Percentiles rank a stretch among this genome's conserved stretches.
phyloP scores from a whole-genome alignment of 2,113 vertebrate genomes.

The Pachypanchax playfairii region DNA sequence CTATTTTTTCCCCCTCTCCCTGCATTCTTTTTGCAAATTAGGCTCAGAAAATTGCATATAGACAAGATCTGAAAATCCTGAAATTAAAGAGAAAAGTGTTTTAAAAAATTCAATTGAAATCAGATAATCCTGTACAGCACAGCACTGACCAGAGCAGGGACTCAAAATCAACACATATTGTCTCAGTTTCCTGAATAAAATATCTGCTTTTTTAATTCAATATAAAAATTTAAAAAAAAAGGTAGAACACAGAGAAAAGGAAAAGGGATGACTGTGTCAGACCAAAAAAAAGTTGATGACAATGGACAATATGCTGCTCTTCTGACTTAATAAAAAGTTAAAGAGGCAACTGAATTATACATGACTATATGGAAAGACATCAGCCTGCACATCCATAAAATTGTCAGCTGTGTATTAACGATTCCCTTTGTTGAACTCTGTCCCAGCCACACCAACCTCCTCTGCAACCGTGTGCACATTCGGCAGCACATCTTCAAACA shows the following conservation, averaged over 20 bases:
- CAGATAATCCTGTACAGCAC: conserved; percentile 16
- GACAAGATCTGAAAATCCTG: conserved; percentile 16
- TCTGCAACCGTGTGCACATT: conserved; percentile 27
- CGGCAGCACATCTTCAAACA: conserved; percentile 48
- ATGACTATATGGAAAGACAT: conserved; percentile 71
- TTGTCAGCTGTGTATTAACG: conserved; percentile 68
- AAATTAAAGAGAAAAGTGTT: conserved; percentile 34
- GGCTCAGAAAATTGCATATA: conserved; percentile 15
- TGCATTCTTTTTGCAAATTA: conserved; percentile 28
- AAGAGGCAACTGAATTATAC: conserved; percentile 69
- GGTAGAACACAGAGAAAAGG: not conserved
- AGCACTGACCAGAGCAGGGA: conserved; percentile 6
- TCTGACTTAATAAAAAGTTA: conserved; percentile 71
- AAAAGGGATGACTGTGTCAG: conserved; percentile 13
- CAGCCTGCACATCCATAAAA: conserved; percentile 70
- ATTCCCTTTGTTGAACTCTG: conserved; percentile 72
- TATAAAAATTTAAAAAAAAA: conserved; percentile 4
- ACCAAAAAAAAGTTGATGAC: conserved; percentile 46
- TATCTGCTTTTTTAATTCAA: conserved; percentile 1
- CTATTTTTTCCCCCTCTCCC: not conserved
- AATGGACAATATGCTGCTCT: conserved; percentile 55
- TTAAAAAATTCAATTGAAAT: conserved; percentile 11
- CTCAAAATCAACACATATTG: conserved; percentile 2
- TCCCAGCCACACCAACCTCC: conserved; percentile 37
- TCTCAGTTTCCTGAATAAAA: not conserved